Base-by-base conservation (phyloP, 2,888 invertebrate species). In the Stomorhina lunata region DNA sequence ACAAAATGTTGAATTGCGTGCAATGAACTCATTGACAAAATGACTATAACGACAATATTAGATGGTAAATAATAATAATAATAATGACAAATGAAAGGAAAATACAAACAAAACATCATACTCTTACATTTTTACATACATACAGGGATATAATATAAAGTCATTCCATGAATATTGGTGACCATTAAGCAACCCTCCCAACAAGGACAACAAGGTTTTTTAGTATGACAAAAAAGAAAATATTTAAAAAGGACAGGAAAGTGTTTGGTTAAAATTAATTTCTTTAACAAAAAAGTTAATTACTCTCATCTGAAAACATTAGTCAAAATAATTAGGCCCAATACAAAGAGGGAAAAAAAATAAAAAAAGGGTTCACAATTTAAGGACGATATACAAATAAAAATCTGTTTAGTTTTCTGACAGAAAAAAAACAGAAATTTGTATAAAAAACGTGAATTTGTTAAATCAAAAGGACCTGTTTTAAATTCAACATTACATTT, bases 291-390 rank as follows among this genome's bases (percentile, higher is more conserved):
- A 82, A 78, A 82, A 82, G 82, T 79, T 82, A 82, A 82, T 79
- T 79, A 82, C 75, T 69, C 78, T 82, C 78, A 82, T 82, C 82
- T 69, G 55, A 82, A 65, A 75, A 69, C 78, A 82, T 75, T 82
- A 82, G 75, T 75, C 34, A 71, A 75, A 79, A 79, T 75, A 82
- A 82, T 82, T 82, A 82, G 78, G 78, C 66, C 57, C 29, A 48
- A 37, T 53, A 20, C 1, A 55, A 61, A 37, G 12, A 55, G 1
- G 12, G 9, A 55, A 57, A 22, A 27, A 22, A 45, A 55, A 5
- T 7, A 17, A 55, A 65, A 79, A 80, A 83, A 80, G 80, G 83
- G 76, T 80, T 77, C 37, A 63, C 12, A 45, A 59, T 27, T 65
- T 10, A 29, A 43, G 53, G 37, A 48, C 53, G 37, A 66, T 59